Evolutionary conservation across 2,797 vertebrate species (phyloP).

Genomic region (Peromyscus nudipes): DNA sequence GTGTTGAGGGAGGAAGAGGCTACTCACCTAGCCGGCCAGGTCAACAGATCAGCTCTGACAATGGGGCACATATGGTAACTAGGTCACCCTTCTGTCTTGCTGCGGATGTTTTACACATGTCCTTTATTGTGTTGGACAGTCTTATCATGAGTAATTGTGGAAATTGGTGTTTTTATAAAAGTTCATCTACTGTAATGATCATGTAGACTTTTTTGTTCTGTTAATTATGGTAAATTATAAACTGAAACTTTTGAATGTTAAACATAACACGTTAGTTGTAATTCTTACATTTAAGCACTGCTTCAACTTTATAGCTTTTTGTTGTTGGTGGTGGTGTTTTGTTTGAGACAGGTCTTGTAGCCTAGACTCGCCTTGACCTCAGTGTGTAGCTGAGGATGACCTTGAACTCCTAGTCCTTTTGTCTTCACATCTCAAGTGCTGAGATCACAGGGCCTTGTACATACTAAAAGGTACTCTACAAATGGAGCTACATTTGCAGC

Average conservation of each 20-base stretch:
- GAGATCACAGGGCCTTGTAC: neutral
- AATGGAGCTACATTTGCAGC: neutral
- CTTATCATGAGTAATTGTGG: neutral
- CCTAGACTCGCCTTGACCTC: neutral
- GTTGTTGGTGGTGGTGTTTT: neutral
- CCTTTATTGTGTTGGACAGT: neutral
- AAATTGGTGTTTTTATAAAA: conserved; percentile 10
- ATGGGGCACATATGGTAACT: neutral
- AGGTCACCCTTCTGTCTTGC: neutral
- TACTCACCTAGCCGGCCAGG: neutral
- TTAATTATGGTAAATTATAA: neutral
- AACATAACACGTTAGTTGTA: neutral
- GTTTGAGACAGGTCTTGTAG: neutral
- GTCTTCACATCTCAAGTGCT: neutral
- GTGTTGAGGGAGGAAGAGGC: neutral
- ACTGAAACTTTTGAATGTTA: neutral
- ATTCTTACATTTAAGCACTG: conserved; percentile 22
- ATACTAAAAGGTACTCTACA: neutral
- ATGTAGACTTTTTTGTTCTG: conserved; percentile 14
- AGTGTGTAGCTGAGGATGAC: neutral
- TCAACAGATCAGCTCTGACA: neutral
- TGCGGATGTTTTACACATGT: neutral
- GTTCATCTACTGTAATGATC: conserved; percentile 15
- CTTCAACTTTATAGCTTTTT: neutral
- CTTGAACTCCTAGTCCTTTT: neutral